These are phyloP conservation scores for Pelobates cultripes DNA, from an alignment of 2,797 vertebrate genomes.

Conservation along the genomic window DNA sequence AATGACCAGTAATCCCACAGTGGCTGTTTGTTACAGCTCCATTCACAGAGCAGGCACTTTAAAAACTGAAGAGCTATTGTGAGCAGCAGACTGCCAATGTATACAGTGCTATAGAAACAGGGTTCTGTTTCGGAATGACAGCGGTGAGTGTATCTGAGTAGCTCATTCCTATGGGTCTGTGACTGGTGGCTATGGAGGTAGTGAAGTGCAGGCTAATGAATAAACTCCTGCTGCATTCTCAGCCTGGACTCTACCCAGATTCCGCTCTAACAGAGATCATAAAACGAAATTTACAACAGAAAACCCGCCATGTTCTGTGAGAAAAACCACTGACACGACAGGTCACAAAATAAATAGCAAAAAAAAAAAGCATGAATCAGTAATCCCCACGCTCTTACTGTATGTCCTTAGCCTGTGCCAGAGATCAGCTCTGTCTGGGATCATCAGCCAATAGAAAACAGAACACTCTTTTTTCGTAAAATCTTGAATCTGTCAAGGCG, in stretches of 20 bases:
- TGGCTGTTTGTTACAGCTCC: neutral
- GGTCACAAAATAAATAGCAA: neutral
- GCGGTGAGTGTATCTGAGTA: neutral
- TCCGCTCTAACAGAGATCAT: neutral
- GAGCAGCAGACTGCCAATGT: neutral
- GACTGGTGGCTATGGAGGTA: no score
- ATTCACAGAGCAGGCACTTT: slow-evolving; percentile 5
- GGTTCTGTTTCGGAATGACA: neutral
- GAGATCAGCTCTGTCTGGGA: neutral
- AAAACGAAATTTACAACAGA: neutral
- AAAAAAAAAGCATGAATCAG: neutral
- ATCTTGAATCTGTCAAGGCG: no score
- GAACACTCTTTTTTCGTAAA: no score
- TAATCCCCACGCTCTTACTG: neutral
- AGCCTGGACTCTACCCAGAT: neutral
- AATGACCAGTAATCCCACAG: no score
- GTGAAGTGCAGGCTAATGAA: no score
- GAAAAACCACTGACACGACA: neutral
- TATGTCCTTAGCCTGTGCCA: neutral
- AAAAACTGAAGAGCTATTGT: neutral
- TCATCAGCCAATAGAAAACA: no score
- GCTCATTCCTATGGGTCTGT: no score
- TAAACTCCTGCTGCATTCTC: neutral
- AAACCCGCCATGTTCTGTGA: neutral
- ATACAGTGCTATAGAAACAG: neutral